Conservation (phyloP, 2,113 vertebrate species). For the Atlantisia rogersi region DNA sequence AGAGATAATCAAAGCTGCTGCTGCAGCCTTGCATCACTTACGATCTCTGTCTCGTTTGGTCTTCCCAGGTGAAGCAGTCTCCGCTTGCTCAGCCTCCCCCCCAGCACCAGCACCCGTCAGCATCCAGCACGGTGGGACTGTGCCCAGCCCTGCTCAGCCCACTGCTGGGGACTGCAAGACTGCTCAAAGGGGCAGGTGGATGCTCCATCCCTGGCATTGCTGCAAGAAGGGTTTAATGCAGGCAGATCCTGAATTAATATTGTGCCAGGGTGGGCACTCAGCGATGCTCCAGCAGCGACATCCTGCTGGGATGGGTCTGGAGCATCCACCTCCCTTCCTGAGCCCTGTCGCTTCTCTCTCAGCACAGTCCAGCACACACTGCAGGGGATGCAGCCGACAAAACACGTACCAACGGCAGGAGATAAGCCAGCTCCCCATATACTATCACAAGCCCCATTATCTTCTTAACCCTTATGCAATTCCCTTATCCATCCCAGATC, state of each 20-base stretch:
- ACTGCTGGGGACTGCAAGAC: accelerated
- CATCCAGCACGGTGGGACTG: accelerated
- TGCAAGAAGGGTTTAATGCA: background rate
- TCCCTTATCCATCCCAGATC: background rate
- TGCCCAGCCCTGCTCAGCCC: background rate
- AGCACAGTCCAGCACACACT: accelerated
- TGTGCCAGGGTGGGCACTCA: background rate
- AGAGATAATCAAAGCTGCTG: conserved; percentile 41
- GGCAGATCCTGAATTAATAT: background rate
- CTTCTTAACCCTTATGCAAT: background rate
- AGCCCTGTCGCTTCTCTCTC: background rate
- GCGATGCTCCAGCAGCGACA: background rate
- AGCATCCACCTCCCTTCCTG: background rate
- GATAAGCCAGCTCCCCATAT: conserved; percentile 19
- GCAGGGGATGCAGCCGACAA: background rate
- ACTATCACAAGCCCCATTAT: background rate
- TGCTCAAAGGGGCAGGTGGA: background rate
- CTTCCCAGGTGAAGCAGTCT: background rate
- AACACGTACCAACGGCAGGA: background rate
- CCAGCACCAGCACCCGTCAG: background rate
- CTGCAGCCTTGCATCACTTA: background rate
- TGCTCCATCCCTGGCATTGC: background rate
- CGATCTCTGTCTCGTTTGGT: background rate
- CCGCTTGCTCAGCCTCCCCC: accelerated
- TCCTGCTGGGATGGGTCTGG: background rate